Percentiles rank a stretch among this genome's conserved stretches.
These are phyloP conservation scores for Aviceda subcristata DNA, from an alignment of 2,113 vertebrate genomes.

Conservation along the genomic window DNA sequence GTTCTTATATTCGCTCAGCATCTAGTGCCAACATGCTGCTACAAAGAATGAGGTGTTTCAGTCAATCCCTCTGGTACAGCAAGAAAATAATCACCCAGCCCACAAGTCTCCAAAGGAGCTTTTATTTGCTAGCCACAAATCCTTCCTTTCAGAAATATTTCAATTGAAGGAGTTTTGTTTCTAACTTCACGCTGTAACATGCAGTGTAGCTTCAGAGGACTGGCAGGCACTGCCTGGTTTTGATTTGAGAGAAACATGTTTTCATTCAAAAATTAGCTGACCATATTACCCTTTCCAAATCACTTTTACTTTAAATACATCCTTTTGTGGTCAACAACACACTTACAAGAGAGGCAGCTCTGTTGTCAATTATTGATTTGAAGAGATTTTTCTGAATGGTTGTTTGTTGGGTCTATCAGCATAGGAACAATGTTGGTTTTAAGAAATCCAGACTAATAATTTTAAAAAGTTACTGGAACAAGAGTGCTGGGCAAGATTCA, in stretches of 20 bases:
- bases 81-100: neutral
- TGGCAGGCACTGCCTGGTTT: neutral
- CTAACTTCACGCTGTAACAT: neutral
- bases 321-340: neutral
- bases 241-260: neutral
- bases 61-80: neutral
- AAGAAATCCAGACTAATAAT: neutral
- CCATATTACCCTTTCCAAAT: neutral
- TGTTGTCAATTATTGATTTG: neutral
- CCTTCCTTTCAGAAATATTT: neutral
- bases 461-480: neutral
- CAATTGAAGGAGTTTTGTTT: neutral
- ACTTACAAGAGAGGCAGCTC: neutral
- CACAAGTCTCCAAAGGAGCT: neutral
- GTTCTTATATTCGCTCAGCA: neutral
- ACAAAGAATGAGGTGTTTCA: conserved; percentile 39
- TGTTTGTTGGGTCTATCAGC: neutral
- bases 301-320: neutral
- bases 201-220: neutral
- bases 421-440: neutral
- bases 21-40: neutral
- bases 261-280: neutral
- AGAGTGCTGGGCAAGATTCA: neutral
- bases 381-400: neutral
- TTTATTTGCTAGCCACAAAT: conserved; percentile 16